Percentiles rank a stretch among this genome's conserved stretches.
Conservation (phyloP, 1,140 invertebrate genomes). For the Eupristina koningsbergeri region DNA sequence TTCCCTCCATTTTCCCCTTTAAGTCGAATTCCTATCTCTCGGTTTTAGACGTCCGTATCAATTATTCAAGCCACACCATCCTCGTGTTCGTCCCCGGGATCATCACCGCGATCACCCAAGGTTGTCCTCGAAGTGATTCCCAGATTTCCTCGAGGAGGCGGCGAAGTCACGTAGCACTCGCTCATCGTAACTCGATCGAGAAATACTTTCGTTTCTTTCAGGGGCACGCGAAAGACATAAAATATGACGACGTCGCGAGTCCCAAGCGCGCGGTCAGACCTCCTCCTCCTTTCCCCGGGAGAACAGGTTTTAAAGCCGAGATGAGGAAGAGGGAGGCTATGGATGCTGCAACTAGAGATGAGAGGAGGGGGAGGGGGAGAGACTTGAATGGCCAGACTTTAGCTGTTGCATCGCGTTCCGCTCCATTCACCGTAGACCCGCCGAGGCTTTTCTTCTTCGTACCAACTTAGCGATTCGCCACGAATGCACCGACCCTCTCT, state of each 20-base stretch:
- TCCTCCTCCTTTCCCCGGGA: not conserved
- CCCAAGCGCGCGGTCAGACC: not conserved
- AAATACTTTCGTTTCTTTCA: constrained; percentile 40
- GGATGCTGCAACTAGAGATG: constrained; percentile 5
- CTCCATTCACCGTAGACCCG: constrained; percentile 46
- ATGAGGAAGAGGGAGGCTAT: no score
- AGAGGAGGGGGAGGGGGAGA: constrained; percentile 2
- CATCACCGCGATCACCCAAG: not conserved
- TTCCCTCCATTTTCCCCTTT: no score
- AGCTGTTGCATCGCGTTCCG: constrained; percentile 37
- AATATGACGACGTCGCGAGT: constrained; percentile 35
- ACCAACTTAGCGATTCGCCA: constrained; percentile 21
- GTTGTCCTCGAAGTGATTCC: not conserved
- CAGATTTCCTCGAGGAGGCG: not conserved
- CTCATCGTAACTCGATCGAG: constrained; percentile 9
- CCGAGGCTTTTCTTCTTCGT: constrained; percentile 41
- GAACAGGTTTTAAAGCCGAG: constrained; percentile 50
- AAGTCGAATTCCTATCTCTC: no score
- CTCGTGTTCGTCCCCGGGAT: no score
- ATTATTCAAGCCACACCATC: not conserved
- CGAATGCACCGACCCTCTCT: not conserved
- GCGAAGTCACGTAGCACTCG: not conserved
- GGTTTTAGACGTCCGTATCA: not conserved
- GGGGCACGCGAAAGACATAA: constrained; percentile 25
- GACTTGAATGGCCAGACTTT: constrained; percentile 41